Percentiles rank a stretch among this genome's conserved stretches.
These are phyloP conservation scores for Drosophila leonis DNA, from an alignment of 2,888 invertebrate species.

Conservation along the genomic window DNA sequence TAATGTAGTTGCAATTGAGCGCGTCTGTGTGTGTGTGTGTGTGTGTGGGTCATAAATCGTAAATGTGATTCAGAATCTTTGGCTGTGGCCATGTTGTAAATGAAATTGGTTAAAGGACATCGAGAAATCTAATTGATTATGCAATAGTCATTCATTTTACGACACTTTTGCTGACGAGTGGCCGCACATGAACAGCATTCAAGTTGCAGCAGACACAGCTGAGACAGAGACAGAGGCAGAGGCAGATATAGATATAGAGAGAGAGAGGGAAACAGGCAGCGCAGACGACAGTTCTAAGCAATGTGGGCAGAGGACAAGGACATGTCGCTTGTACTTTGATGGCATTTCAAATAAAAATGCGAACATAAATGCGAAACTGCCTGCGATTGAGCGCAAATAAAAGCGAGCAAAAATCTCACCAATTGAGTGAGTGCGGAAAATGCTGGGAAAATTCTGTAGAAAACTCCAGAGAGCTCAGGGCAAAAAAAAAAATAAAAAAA, in stretches of 20 bases:
- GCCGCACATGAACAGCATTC: slow-evolving; percentile 28
- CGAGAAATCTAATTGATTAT: slow-evolving; percentile 49
- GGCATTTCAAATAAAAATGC: slow-evolving; percentile 72
- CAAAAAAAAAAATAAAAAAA: background rate
- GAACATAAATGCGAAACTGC: slow-evolving; percentile 56
- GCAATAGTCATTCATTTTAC: slow-evolving; percentile 49
- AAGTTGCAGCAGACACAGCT: slow-evolving; percentile 26
- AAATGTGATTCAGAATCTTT: slow-evolving; percentile 1
- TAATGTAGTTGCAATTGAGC: slow-evolving; percentile 8
- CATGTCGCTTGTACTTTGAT: slow-evolving; percentile 56
- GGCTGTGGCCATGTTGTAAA: slow-evolving; percentile 4
- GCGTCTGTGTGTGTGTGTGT: background rate
- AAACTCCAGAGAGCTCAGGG: slow-evolving; percentile 1
- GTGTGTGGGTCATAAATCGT: slow-evolving; percentile 1
- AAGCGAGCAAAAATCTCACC: slow-evolving; percentile 62
- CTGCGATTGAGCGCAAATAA: slow-evolving; percentile 67
- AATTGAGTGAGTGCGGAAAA: slow-evolving; percentile 47
- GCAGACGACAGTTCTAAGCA: slow-evolving; percentile 1
- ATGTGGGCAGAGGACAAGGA: slow-evolving; percentile 26
- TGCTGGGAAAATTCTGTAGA: background rate
- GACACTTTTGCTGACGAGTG: slow-evolving; percentile 31
- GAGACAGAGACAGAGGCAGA: background rate
- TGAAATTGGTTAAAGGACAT: slow-evolving; percentile 27
- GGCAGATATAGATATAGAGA: background rate
- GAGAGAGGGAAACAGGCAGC: too few species aligned